Conservation (phyloP, 2,888 invertebrate genomes). For the Cactoblastis cactorum region DNA sequence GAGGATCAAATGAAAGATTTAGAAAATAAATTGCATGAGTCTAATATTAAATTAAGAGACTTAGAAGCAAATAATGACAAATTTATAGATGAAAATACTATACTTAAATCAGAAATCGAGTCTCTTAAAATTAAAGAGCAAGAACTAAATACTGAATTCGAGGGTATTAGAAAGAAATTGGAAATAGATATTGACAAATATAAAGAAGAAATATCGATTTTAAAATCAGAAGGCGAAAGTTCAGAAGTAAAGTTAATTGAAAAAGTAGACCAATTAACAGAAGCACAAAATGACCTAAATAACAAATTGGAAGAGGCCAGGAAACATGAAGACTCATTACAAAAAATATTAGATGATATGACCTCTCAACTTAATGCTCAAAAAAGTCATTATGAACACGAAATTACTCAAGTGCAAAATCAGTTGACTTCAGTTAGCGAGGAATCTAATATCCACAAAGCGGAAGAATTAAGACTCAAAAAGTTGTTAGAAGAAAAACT, state of each 20-base stretch:
- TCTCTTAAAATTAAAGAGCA: conserved; percentile 56
- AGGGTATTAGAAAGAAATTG: conserved; percentile 55
- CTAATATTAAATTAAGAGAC: conserved; percentile 47
- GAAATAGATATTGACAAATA: conserved; percentile 69
- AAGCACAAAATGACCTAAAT: conserved; percentile 70
- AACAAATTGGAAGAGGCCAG: conserved; percentile 71
- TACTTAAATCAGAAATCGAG: conserved; percentile 64
- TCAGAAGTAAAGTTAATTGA: conserved; percentile 71
- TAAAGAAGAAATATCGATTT: conserved; percentile 60
- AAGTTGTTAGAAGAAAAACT: conserved; percentile 58
- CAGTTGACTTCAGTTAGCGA: conserved; percentile 44
- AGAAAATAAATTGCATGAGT: conserved; percentile 42
- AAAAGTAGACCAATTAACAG: conserved; percentile 69
- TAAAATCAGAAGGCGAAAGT: conserved; percentile 66
- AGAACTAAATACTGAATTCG: conserved; percentile 55
- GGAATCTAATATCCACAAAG: conserved; percentile 48
- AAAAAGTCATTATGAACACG: conserved; percentile 59
- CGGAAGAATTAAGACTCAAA: conserved; percentile 45
- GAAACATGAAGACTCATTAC: conserved; percentile 68
- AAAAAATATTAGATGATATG: conserved; percentile 66
- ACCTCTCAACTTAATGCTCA: conserved; percentile 64
- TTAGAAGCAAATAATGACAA: conserved; percentile 54
- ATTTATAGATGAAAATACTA: conserved; percentile 63
- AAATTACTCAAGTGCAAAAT: conserved; percentile 50
- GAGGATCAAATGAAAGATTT: conserved; percentile 58